phyloP scores from a whole-genome alignment of 2,888 invertebrate species.

The Physocephala rufipes region DNA sequence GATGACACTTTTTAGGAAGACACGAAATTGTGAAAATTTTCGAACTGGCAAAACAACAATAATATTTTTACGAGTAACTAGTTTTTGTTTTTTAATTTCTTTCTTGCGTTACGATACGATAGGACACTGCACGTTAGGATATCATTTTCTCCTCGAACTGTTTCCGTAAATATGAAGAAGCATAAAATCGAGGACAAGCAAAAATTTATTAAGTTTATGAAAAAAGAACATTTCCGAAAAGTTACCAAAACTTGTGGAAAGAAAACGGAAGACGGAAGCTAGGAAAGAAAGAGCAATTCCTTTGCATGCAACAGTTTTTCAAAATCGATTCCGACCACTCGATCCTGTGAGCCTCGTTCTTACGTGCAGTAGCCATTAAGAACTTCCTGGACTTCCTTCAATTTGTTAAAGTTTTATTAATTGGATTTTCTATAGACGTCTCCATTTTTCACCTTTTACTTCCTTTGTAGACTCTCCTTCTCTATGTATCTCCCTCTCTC shows the following conservation, averaged over 20 bases:
- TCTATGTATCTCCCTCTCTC: background rate
- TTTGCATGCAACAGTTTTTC: conserved; percentile 23
- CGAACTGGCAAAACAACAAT: no score
- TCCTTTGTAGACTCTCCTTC: background rate
- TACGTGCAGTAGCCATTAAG: no score
- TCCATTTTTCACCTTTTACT: background rate
- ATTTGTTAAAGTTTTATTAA: conserved; percentile 25
- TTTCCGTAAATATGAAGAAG: no score
- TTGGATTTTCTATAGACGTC: conserved; percentile 24
- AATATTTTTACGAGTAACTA: background rate
- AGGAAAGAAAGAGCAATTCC: background rate
- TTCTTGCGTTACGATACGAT: no score
- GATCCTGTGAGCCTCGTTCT: no score
- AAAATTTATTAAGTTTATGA: background rate
- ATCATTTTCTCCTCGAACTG: no score
- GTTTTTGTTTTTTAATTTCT: no score
- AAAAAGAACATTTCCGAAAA: background rate
- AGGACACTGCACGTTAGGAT: no score
- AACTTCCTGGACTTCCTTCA: conserved; percentile 1
- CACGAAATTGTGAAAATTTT: no score
- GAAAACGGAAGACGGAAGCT: background rate
- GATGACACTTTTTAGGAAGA: no score
- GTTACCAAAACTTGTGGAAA: background rate
- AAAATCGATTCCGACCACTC: conserved; percentile 6
- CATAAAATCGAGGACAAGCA: no score